Evolutionary conservation across 1,140 invertebrate genomes (phyloP).

Genomic region (Diploscapter pachys): DNA sequence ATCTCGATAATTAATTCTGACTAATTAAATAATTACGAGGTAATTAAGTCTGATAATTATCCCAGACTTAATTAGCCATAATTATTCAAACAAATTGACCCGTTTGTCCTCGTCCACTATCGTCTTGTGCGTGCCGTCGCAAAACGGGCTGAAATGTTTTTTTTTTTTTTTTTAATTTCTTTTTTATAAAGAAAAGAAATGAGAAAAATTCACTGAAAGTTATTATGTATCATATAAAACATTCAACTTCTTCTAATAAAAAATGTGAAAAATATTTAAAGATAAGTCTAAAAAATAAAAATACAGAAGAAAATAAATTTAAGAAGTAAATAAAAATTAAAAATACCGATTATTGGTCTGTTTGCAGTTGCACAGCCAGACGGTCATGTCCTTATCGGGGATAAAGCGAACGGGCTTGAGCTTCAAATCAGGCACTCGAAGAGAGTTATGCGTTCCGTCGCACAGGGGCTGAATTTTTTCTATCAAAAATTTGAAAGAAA

Average conservation of each 20-base stretch:
- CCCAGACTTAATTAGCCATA: no score
- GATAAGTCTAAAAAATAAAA: background rate
- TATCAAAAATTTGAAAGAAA: background rate
- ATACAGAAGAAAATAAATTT: background rate
- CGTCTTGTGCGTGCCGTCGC: slow-evolving; percentile 82
- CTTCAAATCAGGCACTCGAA: slow-evolving; percentile 65
- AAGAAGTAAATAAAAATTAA: background rate
- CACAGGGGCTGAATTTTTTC: slow-evolving; percentile 74
- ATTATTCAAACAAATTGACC: slow-evolving; percentile 45
- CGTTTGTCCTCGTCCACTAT: slow-evolving; percentile 45
- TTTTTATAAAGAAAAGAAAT: background rate
- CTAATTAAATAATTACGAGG: no score
- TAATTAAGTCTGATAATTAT: no score
- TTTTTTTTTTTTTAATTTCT: background rate
- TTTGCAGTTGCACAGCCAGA: slow-evolving; percentile 98
- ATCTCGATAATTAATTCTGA: no score
- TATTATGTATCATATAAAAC: background rate
- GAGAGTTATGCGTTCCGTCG: slow-evolving; percentile 80
- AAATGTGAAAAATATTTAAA: background rate
- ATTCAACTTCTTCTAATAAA: background rate
- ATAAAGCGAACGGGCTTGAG: slow-evolving; percentile 74
- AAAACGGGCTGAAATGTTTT: slow-evolving; percentile 71
- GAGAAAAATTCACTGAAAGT: background rate
- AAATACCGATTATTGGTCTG: slow-evolving; percentile 75
- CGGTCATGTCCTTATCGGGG: slow-evolving; percentile 83